These are phyloP conservation scores for Elmis aenea DNA, from an alignment of 2,888 invertebrate species.

Conservation along the genomic window DNA sequence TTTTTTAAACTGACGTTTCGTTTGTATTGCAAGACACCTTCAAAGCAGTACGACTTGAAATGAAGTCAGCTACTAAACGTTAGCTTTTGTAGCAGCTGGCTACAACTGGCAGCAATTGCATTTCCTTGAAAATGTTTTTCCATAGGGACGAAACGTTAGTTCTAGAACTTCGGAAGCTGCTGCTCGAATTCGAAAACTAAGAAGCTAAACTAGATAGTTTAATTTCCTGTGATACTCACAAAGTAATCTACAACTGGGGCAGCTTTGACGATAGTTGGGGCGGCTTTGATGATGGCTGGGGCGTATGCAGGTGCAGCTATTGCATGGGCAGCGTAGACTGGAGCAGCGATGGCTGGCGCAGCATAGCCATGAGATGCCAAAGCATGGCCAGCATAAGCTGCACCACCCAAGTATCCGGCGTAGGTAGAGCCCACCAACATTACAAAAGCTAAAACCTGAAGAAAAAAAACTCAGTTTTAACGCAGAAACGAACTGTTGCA, in stretches of 20 bases:
- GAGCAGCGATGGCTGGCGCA: conserved; percentile 13
- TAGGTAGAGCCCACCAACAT: conserved; percentile 44
- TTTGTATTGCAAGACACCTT: no score
- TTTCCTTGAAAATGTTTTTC: no score
- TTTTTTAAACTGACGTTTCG: no score
- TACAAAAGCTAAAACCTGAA: conserved; percentile 40
- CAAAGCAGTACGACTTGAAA: no score
- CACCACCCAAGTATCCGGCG: conserved; percentile 48
- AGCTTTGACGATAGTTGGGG: conserved; percentile 32
- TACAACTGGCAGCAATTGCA: no score
- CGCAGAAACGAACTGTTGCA: conserved; percentile 9
- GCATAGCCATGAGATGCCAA: conserved; percentile 4
- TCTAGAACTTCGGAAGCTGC: neutral
- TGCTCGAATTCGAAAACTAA: neutral
- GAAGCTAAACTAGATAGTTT: neutral
- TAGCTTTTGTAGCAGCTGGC: no score
- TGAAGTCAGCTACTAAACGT: no score
- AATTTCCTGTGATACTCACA: conserved; percentile 31
- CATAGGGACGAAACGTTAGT: neutral
- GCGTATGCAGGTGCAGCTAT: conserved; percentile 25
- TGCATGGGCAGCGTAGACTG: conserved; percentile 20
- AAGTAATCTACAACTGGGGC: conserved; percentile 36
- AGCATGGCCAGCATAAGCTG: conserved; percentile 27
- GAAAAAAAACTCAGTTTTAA: no score
- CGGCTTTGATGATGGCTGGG: conserved; percentile 31